Percentiles rank a stretch among this genome's conserved stretches.
These are phyloP conservation scores for Hippasteria phrygiana DNA, from an alignment of 53 echinoderm and acorn worm species.

Conservation along the genomic window DNA sequence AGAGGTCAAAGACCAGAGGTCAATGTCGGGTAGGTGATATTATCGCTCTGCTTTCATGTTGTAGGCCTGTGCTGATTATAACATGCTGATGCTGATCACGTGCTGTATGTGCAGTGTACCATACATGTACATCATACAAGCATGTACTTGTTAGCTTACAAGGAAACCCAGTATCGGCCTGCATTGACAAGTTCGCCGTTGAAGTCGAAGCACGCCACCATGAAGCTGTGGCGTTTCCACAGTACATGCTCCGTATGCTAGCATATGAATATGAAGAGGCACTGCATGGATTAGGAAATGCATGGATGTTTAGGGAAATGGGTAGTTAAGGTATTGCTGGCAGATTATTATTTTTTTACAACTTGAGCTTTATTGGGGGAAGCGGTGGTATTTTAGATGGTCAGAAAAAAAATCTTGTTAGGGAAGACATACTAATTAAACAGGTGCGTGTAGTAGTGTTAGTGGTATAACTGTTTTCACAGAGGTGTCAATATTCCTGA, in stretches of 20 bases:
- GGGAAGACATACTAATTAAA: too few relatives aligned
- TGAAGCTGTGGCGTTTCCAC: background rate
- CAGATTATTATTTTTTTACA: background rate
- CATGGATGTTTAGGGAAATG: background rate
- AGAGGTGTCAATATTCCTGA: too few relatives aligned
- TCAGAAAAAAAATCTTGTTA: too few relatives aligned
- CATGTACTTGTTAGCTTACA: background rate
- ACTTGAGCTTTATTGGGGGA: background rate
- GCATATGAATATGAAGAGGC: background rate
- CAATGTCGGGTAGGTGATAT: constrained; percentile 29
- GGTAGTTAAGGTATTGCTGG: background rate
- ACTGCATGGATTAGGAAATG: background rate
- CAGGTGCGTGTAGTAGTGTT: too few relatives aligned
- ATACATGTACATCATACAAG: background rate
- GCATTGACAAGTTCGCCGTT: background rate
- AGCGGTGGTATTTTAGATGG: too few relatives aligned
- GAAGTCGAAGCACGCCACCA: constrained; percentile 48
- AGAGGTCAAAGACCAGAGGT: constrained; percentile 37
- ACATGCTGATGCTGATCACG: background rate
- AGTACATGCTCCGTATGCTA: background rate
- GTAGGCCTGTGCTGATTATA: background rate
- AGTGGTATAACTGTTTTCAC: too few relatives aligned
- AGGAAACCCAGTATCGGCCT: background rate
- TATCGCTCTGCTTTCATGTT: background rate
- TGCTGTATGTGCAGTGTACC: background rate